Base-by-base conservation (phyloP, 2,888 invertebrate genomes). In the Sarcophaga variegata region DNA sequence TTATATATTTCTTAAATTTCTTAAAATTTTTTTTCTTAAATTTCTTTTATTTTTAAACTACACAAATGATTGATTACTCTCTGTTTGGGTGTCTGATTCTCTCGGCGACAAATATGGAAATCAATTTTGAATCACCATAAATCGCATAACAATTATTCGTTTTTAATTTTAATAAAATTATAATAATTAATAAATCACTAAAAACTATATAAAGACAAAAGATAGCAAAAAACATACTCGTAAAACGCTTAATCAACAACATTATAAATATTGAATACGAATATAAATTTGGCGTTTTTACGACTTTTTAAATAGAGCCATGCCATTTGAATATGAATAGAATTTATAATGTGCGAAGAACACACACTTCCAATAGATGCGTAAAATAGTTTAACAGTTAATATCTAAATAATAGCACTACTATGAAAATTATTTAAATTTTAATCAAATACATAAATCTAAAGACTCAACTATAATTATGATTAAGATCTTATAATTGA, bases 101-200 rank as follows among this genome's bases (percentile, higher is more conserved):
- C 37, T 37, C 10, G 37, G 37, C 37, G 37, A 37, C 37, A 62
- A 64, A 76, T 49, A 63, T 63, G 10, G 12, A 14, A n/a, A 54
- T 64, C n/a, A 47, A 49, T 76, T 27, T 71, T 22, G 2, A 76
- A 59, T 66, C 66, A 17, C 47, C 17, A 72, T 22, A 64, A 66
- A 47, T 66, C n/a, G 37, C 25, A 25, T 49, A 45, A 1, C 25
- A 63, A 75, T 59, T 27, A 59, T 66, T 76, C 37, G 59, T 14
- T 54, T 60, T 54, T 45, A 47, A 69, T 67, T 14, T 45, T 69
- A 69, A 49, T 37, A 60, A 67, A 60, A 22, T 69, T 45, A 45
- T 69, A 37, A 69, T 69, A 77, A 60, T 45, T 76, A 59, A 45
- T 78, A 37, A 69, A 78, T 63, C 69, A 75, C 63, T 75, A 81